Percentiles rank a stretch among this genome's conserved stretches.
These are phyloP conservation scores for Nomia melanderi DNA, from an alignment of 1,140 invertebrate genomes.

Conservation along the genomic window DNA sequence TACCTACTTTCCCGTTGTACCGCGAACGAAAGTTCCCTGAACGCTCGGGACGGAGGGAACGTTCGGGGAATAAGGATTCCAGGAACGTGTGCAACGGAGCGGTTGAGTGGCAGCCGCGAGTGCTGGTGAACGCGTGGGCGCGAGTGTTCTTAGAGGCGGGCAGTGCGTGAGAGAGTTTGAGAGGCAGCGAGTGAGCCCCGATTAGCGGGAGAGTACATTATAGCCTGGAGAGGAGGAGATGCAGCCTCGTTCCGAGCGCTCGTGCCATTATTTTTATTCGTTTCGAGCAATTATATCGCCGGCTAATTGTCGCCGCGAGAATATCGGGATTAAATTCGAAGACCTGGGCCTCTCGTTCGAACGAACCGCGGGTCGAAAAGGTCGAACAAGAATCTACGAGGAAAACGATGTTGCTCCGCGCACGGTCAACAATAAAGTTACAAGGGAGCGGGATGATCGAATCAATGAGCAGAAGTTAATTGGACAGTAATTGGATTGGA, in stretches of 20 bases:
- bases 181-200: background rate
- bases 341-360: background rate
- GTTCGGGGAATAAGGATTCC: constrained; percentile 6
- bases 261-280: too few species aligned
- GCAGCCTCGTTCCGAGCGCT: background rate
- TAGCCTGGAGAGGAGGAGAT: too few species aligned
- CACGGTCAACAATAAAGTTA: constrained; percentile 17
- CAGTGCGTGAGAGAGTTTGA: background rate
- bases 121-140: background rate
- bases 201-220: background rate
- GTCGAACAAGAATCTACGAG: constrained; percentile 16
- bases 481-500: constrained; percentile 36
- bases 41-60: background rate
- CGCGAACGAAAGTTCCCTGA: too few species aligned
- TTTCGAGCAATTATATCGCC: too few species aligned
- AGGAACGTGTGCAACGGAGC: background rate
- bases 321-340: background rate
- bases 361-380: background rate
- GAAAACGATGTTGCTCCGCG: background rate
- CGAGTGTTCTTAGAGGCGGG: background rate
- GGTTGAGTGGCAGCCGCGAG: background rate
- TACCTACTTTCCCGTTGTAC: background rate
- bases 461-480: constrained; percentile 39
- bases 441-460: constrained; percentile 15
- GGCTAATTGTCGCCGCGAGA: too few species aligned